Base-by-base conservation (phyloP, 2,888 invertebrate genomes). In the Ptycholaimellus sp. region DNA sequence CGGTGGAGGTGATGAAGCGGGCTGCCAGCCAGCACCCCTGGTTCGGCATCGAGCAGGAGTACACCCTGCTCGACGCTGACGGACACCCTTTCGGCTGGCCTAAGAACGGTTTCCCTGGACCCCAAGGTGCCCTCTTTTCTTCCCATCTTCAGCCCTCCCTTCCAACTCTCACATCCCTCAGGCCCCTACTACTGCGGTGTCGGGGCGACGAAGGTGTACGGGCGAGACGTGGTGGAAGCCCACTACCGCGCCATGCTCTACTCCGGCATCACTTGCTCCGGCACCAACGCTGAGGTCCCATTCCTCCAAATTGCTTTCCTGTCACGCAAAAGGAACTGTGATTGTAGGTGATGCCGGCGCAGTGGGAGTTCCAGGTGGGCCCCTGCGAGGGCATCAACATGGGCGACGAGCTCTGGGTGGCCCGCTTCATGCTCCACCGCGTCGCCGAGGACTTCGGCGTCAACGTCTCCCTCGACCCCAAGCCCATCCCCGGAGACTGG, bases 131-230 rank as follows among this genome's bases (percentile, higher is more conserved):
- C 30, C 19, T 30, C 6, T 23, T 23, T 23, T n/a, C n/a, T n/a
- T n/a, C n/a, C n/a, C n/a, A n/a, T n/a, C n/a, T n/a, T n/a, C n/a
- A n/a, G n/a, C n/a, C n/a, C n/a, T n/a, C n/a, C n/a, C n/a, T n/a
- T n/a, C n/a, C n/a, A n/a, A n/a, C n/a, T n/a, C n/a, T n/a, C n/a
- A 6, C 5, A 5, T 9, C 5, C 13, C 47, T 37, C 30, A 43
- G 87, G 87, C 2, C 90, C 90, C 2, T 90, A 90, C 66, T 93
- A 90, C 61, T 90, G 90, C 59, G 90, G 87, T 32, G 87, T 90
- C 6, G 90, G 90, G 7, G 80, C 85, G 37, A 74, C 82, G 61
- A 80, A 77, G 62, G 82, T 83, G 3, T 83, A 77, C 59, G 90
- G 83, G 11, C 71, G 90, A 35, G 87, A 90, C 58, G 73, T 93